Evolutionary conservation across 1,140 invertebrate species (phyloP), one percentile per base, ranked within the genome.

Genomic region (Planococcus citri): DNA sequence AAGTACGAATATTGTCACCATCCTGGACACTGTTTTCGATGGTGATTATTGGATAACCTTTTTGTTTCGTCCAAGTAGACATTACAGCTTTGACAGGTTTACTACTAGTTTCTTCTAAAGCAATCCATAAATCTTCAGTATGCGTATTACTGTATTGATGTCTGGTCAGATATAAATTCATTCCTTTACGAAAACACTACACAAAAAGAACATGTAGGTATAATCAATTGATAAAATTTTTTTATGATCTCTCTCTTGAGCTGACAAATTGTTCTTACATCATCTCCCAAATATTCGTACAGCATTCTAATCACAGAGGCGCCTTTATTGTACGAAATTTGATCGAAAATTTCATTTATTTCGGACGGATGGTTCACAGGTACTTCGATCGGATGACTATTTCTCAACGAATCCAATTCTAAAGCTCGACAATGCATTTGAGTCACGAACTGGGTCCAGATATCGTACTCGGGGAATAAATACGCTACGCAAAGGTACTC

Each of bases 261-360:
- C n/a, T n/a, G n/a, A n/a, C n/a, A 67, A 72, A 68, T n/a, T 64
- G 37, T 58, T 73, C 73, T 74, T 72, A 79, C 79, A 75, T 88
- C 83, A 78, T 96, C 93, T 10, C 95, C 95, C 74, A 99, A 91
- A 75, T 95, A 98, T 75, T 89, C 86, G 77, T 97, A 92, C 41
- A 99, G 80, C 97, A 99, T 99, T 73, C 95, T 83, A 68, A 98
- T 97, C 1, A 98, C 88, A 37, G 92, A 93, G 0, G 91, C 91
- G 20, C 88, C 92, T 80, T 97, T 97, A 73, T 88, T 87, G 78
- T 97, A 98, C 37, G 94, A 95, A 76, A 98, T 97, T 73, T 91
- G 87, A 81, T 97, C 94, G 79, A 97, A 98, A 73, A 97, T 95
- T 78, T 94, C 92, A 77, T 94, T 91, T 73, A 97, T 93, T 79